Percentiles rank a stretch among this genome's conserved stretches.
Conservation (phyloP, 2,113 vertebrate species). For the Desmodus rotundus region DNA sequence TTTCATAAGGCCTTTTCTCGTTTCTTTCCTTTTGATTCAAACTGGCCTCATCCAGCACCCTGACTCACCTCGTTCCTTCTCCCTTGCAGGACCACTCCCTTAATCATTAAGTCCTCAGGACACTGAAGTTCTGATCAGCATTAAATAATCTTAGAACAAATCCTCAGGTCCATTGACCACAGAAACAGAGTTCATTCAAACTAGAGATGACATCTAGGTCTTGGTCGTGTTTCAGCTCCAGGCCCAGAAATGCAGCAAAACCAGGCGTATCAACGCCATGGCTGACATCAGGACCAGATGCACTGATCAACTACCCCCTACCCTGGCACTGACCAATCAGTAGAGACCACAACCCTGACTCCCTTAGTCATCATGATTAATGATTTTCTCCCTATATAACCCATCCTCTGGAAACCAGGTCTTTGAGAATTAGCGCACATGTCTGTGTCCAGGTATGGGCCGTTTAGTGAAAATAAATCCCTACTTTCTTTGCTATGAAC, state of each 20-base stretch:
- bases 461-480: not conserved
- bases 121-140: not conserved
- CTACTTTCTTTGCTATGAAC: not conserved
- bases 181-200: not conserved
- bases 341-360: not conserved
- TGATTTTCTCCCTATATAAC: not conserved
- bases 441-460: not conserved
- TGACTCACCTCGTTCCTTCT: not conserved
- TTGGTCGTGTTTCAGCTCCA: not conserved
- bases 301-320: not conserved
- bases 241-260: not conserved
- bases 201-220: not conserved
- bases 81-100: not conserved
- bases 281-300: not conserved
- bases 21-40: not conserved
- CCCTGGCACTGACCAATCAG: not conserved
- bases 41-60: not conserved
- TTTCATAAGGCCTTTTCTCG: not conserved
- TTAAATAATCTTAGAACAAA: not conserved
- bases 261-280: not conserved
- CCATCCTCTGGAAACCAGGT: not conserved
- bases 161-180: not conserved
- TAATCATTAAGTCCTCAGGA: not conserved
- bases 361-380: not conserved
- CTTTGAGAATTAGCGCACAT: not conserved